phyloP scores from a whole-genome alignment of 37 sponge, comb jelly and placozoan genomes.

The Beroe ovata region DNA sequence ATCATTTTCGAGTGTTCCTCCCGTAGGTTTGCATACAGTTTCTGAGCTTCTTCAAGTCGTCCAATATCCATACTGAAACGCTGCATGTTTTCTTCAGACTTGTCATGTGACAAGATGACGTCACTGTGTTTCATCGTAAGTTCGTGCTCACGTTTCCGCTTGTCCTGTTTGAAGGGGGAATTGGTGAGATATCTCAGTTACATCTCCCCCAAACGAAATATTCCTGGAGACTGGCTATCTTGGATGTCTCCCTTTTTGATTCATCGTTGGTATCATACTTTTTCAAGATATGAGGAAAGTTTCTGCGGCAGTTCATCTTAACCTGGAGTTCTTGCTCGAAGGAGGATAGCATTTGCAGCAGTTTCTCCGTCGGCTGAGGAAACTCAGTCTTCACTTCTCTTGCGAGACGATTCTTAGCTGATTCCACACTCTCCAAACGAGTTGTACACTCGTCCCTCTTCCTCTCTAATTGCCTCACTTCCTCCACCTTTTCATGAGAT shows the following conservation, averaged over 20 bases:
- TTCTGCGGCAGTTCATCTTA: background rate
- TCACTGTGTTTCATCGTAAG: background rate
- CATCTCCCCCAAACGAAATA: too few relatives aligned
- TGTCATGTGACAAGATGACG: constrained; percentile 9
- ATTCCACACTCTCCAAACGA: constrained; percentile 53
- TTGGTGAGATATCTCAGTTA: too few relatives aligned
- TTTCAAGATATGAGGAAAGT: too few relatives aligned
- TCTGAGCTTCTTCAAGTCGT: constrained; percentile 5
- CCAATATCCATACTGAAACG: constrained; percentile 13
- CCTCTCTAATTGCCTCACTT: constrained; percentile 65
- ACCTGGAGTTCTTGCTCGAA: constrained; percentile 57
- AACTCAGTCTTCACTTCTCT: constrained; percentile 17
- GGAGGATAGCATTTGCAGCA: constrained; percentile 47
- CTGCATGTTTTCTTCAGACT: constrained; percentile 49
- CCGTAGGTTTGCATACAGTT: background rate
- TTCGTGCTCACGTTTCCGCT: constrained; percentile 26
- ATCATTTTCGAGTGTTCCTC: constrained; percentile 9
- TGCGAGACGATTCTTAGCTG: constrained; percentile 73
- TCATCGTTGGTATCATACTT: too few relatives aligned
- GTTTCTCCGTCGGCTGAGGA: constrained; percentile 50
- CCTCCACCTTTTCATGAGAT: constrained; percentile 72
- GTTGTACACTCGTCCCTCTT: constrained; percentile 11
- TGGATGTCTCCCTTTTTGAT: too few relatives aligned
- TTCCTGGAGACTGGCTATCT: too few relatives aligned
- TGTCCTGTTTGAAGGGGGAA: too few relatives aligned